A percentile compares a stretch with the other conserved stretches of the same genome.
Evolutionary conservation across 2,797 vertebrate species (phyloP).

Genomic region (Poecile montanus): DNA sequence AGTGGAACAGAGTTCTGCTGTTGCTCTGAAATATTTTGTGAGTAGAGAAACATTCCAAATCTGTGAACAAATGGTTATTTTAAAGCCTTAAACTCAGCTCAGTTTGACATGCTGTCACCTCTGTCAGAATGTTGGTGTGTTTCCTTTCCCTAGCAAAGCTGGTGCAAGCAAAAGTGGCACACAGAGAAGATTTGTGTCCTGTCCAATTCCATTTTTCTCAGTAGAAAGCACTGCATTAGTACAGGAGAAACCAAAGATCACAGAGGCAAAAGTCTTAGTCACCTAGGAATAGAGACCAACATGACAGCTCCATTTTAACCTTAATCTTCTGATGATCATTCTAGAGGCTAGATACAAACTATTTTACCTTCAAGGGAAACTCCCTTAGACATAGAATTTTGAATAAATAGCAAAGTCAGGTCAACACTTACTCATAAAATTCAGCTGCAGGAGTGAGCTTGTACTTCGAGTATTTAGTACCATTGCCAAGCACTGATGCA

Average conservation of each 20-base stretch:
- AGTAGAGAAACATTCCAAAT: neutral
- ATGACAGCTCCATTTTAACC: neutral
- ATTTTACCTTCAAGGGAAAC: neutral
- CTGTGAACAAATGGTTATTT: neutral
- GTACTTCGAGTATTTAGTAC: conserved; percentile 90
- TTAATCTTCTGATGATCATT: neutral
- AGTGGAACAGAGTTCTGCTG: neutral
- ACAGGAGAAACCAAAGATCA: neutral
- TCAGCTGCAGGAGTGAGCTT: conserved; percentile 95
- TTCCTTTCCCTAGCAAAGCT: neutral
- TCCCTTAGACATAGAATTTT: neutral
- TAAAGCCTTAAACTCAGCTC: neutral
- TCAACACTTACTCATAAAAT: conserved; percentile 93
- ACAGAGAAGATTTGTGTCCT: neutral
- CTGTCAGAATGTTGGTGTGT: neutral
- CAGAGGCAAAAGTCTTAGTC: neutral
- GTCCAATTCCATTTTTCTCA: neutral
- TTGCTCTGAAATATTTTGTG: neutral
- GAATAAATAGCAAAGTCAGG: neutral
- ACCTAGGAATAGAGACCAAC: neutral
- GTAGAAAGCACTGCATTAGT: neutral
- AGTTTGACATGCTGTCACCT: neutral
- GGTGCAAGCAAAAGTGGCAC: neutral
- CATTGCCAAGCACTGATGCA: conserved; percentile 81
- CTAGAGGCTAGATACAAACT: neutral